Evolutionary conservation across 2,888 invertebrate species (phyloP), one percentile per base, ranked within the genome.

Genomic region (Itoplectis maculator): DNA sequence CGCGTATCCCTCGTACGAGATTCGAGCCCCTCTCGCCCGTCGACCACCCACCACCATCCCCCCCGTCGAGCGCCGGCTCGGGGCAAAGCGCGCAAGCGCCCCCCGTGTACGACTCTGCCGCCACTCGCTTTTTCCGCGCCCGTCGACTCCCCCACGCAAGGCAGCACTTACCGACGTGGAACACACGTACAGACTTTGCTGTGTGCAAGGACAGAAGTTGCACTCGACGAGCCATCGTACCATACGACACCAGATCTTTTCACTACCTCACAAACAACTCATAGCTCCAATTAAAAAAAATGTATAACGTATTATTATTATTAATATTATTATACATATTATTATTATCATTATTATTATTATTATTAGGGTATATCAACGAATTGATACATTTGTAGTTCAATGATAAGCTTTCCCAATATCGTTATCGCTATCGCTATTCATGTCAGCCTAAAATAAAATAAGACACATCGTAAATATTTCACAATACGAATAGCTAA

Each of bases 41-140:
- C 29, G 29, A 29, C 3, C 29, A n/a, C n/a, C n/a, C n/a, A n/a
- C n/a, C n/a, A n/a, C n/a, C n/a, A n/a, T n/a, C n/a, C 83, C 76
- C 81, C 81, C 81, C 78, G 66, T 42, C 15, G 82, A 80, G 84
- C 86, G 84, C 84, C 84, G 13, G 56, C 13, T 29, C n/a, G n/a
- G 35, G 35, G 85, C 82, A 87, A 87, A 86, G 81, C 86, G 89
- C 89, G 91, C 91, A 89, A 87, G 90, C 91, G 90, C 86, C 68
- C 74, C 86, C 65, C 73, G 76, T 85, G 59, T 84, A 69, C 86
- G 86, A 85, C 81, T 29, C 2, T 85, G 82, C 84, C 82, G 56
- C 81, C 77, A 78, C 66, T 66, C 56, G 76, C 59, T 79, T 65
- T 79, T 77, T 82, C 72, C 75, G 56, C 84, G 74, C 66, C 73